Evolutionary conservation across 2,113 vertebrate species (phyloP).

Genomic region (Budorcas taxicolor): DNA sequence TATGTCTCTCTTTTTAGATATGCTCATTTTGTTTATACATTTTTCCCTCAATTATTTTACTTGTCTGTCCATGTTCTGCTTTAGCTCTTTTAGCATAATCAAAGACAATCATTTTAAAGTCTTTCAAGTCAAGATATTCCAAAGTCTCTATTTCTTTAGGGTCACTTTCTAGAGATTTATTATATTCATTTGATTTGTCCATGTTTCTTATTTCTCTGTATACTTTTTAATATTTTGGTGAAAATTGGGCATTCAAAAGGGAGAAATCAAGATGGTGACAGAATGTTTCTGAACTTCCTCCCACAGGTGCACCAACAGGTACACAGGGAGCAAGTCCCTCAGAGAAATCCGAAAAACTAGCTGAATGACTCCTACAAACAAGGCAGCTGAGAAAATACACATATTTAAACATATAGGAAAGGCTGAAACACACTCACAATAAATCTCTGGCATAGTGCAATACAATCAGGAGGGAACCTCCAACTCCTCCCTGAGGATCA

Average conservation of each 20-base stretch:
- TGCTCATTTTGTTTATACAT: not conserved
- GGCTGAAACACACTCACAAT: not conserved
- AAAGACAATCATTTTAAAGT: not conserved
- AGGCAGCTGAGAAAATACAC: not conserved
- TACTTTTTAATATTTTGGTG: not conserved
- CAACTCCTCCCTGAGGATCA: not conserved
- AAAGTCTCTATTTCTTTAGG: not conserved
- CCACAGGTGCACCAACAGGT: not conserved
- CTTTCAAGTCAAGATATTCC: not conserved
- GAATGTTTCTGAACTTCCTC: not conserved
- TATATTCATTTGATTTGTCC: not conserved
- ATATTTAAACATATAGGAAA: not conserved
- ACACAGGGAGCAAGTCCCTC: not conserved
- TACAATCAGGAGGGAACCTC: not conserved
- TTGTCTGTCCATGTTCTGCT: not conserved
- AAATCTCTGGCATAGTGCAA: not conserved
- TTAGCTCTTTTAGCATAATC: not conserved
- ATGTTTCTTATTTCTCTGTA: not conserved
- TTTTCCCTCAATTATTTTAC: not conserved
- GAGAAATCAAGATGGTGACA: not conserved
- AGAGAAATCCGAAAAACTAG: not conserved
- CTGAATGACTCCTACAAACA: not conserved
- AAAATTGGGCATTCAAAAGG: not conserved
- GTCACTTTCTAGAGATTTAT: not conserved
- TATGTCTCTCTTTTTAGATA: not conserved